Evolutionary conservation across 2,888 invertebrate genomes (phyloP).

Genomic region (Tanytarsus gracilentus): DNA sequence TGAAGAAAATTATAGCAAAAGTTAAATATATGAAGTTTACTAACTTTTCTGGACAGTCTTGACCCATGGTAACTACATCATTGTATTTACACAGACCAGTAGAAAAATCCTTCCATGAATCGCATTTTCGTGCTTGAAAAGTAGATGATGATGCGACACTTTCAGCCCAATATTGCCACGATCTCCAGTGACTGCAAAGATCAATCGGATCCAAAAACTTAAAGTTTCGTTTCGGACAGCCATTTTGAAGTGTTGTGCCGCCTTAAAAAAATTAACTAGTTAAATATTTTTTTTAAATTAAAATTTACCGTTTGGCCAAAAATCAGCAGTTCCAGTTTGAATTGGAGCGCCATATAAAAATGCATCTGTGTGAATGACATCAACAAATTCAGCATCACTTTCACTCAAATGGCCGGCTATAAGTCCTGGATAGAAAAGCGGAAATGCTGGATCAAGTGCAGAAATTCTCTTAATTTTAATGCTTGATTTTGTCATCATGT

Average conservation of each 20-base stretch:
- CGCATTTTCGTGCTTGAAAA: constrained; percentile 50
- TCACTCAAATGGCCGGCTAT: constrained; percentile 46
- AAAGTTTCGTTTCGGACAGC: constrained; percentile 36
- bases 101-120: constrained; percentile 49
- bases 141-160: constrained; percentile 43
- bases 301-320: constrained; percentile 32
- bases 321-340: constrained; percentile 43
- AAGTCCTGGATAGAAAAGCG: constrained; percentile 30
- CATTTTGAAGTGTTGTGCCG: constrained; percentile 32
- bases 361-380: constrained; percentile 62
- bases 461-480: constrained; percentile 26
- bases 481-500: background rate
- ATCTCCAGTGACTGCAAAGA: constrained; percentile 52
- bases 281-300: no score
- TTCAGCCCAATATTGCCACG: constrained; percentile 55
- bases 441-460: constrained; percentile 32
- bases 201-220: constrained; percentile 41
- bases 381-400: constrained; percentile 51
- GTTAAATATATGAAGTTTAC: constrained; percentile 11
- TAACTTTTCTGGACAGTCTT: constrained; percentile 39
- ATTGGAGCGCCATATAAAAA: constrained; percentile 52
- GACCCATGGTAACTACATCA: constrained; percentile 36
- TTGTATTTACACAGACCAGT: constrained; percentile 34
- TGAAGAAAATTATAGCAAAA: constrained; percentile 23
- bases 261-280: no score